These are phyloP conservation scores for Denticeps clupeoides DNA, from an alignment of 2,797 vertebrate species.

Conservation along the genomic window DNA sequence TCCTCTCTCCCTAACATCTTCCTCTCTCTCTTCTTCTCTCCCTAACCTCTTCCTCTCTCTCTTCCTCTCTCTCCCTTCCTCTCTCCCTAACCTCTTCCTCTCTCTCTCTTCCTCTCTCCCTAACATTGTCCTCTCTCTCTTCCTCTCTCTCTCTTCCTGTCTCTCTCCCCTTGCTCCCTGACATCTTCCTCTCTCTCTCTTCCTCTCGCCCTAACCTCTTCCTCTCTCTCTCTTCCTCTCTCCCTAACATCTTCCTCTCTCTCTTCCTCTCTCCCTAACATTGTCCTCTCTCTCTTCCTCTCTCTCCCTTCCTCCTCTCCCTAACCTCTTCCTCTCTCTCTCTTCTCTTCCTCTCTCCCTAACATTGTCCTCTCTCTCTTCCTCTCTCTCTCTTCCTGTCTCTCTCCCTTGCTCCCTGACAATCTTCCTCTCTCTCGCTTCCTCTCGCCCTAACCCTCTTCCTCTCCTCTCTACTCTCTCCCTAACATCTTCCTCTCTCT, in stretches of 20 bases:
- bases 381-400: no score
- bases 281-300: neutral
- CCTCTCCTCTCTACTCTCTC: slow-evolving; percentile 8
- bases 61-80: slow-evolving; percentile 34
- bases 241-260: neutral
- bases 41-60: slow-evolving; percentile 33
- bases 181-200: slow-evolving; percentile 32
- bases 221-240: neutral
- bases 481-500: no score
- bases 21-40: slow-evolving; percentile 39
- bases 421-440: slow-evolving; percentile 4
- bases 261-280: neutral
- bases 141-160: slow-evolving; percentile 3
- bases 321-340: neutral
- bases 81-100: slow-evolving; percentile 3
- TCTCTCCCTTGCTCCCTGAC: no score
- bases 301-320: neutral
- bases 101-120: slow-evolving; percentile 2
- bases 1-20: no score
- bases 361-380: no score
- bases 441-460: no score
- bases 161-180: no score
- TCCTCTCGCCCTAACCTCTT: slow-evolving; percentile 39
- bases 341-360: neutral
- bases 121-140: neutral